Conservation (phyloP, 2,113 vertebrate genomes). For the Zosterops lateralis region DNA sequence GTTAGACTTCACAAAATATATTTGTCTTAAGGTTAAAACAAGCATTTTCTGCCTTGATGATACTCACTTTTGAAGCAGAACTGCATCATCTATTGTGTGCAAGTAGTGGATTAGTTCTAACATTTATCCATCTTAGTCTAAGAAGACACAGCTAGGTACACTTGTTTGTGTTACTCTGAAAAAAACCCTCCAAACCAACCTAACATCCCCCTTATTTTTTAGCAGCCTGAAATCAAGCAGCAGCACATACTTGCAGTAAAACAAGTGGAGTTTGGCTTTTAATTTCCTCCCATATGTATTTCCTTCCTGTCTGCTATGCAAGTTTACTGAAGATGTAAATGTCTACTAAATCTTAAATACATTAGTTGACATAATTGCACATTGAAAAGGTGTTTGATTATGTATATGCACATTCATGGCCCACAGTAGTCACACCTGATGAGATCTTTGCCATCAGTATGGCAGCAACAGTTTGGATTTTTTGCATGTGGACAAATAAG, state of each 20-base stretch:
- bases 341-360: background rate
- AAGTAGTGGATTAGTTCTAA: background rate
- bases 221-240: background rate
- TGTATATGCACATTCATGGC: fast-evolving
- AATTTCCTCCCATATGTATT: background rate
- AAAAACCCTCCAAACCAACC: background rate
- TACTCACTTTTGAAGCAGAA: background rate
- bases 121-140: background rate
- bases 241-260: background rate
- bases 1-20: background rate
- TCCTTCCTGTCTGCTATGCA: background rate
- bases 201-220: background rate
- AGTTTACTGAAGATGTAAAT: background rate
- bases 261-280: background rate
- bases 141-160: background rate
- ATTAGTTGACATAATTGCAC: background rate
- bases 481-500: background rate
- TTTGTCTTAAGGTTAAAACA: background rate
- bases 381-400: background rate
- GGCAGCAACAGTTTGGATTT: background rate
- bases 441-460: background rate
- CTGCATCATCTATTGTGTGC: background rate
- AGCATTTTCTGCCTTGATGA: background rate
- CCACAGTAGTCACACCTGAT: background rate
- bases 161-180: background rate